Evolutionary conservation across 2,113 vertebrate genomes (phyloP).

Genomic region (Protobothrops mucrosquamatus): DNA sequence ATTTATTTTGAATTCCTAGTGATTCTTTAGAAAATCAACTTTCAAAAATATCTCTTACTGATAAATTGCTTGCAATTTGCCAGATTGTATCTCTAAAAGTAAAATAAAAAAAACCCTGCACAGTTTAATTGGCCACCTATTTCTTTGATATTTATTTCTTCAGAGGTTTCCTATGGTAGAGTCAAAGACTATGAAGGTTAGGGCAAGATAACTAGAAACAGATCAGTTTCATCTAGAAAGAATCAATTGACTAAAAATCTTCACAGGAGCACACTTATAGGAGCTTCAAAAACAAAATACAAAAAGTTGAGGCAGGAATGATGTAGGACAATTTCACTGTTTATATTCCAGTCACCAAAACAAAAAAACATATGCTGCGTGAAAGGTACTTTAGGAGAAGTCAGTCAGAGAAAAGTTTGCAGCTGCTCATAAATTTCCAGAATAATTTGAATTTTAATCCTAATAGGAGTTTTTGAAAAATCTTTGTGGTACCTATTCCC

Average conservation of each 20-base stretch:
- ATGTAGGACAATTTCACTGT: background rate
- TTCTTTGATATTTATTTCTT: conserved; percentile 24
- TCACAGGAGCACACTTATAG: background rate
- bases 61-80: conserved; percentile 33
- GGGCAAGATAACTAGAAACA: conserved; percentile 13
- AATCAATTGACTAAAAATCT: conserved; percentile 33
- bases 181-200: conserved; percentile 14
- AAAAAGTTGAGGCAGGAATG: background rate
- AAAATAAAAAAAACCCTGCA: background rate
- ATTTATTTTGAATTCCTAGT: background rate
- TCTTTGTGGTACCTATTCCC: background rate
- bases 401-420: conserved; percentile 3
- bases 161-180: background rate
- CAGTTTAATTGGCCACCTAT: conserved; percentile 3
- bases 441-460: background rate
- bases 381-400: background rate
- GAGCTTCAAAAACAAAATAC: conserved; percentile 29
- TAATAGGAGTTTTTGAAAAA: background rate
- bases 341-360: background rate
- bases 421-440: background rate
- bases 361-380: conserved; percentile 7
- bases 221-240: conserved; percentile 6
- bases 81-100: conserved; percentile 32
- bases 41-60: background rate
- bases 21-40: background rate